Percentiles rank a stretch among this genome's conserved stretches.
Conservation (phyloP, 2,888 invertebrate species). For the Acleris emargana region DNA sequence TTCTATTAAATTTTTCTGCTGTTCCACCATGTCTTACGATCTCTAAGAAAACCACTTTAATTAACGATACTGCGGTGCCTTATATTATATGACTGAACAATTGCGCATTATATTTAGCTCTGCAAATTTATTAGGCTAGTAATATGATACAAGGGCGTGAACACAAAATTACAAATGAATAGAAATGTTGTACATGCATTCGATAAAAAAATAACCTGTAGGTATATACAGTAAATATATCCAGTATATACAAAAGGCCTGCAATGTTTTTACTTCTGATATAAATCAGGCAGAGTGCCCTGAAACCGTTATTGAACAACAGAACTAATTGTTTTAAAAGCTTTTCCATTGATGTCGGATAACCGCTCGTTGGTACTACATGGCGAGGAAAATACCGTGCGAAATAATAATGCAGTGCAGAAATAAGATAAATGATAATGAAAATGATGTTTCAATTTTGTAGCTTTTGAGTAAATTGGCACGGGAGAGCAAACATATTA, state of each 20-base stretch:
- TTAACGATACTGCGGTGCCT: background rate
- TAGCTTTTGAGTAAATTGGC: background rate
- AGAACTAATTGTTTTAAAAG: slow-evolving; percentile 75
- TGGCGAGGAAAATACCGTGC: slow-evolving; percentile 4
- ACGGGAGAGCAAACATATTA: background rate
- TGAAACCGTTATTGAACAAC: slow-evolving; percentile 52
- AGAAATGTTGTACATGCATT: no score
- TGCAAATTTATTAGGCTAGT: no score
- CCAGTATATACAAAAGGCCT: no score
- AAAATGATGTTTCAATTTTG: background rate
- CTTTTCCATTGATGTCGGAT: slow-evolving; percentile 58
- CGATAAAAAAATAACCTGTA: background rate
- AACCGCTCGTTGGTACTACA: slow-evolving; percentile 50
- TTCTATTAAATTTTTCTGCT: no score
- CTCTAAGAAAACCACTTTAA: background rate
- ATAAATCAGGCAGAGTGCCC: slow-evolving; percentile 55
- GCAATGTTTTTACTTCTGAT: slow-evolving; percentile 18
- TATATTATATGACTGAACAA: background rate
- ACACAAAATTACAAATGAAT: background rate
- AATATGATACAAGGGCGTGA: background rate
- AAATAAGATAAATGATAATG: slow-evolving; percentile 17
- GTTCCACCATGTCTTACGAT: no score
- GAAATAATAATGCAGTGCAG: slow-evolving; percentile 5
- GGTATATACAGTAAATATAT: no score
- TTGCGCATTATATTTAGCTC: no score